Evolutionary conservation across 2,888 invertebrate species (phyloP), one percentile per base, ranked within the genome.

Genomic region (Chrysina gloriosa): DNA sequence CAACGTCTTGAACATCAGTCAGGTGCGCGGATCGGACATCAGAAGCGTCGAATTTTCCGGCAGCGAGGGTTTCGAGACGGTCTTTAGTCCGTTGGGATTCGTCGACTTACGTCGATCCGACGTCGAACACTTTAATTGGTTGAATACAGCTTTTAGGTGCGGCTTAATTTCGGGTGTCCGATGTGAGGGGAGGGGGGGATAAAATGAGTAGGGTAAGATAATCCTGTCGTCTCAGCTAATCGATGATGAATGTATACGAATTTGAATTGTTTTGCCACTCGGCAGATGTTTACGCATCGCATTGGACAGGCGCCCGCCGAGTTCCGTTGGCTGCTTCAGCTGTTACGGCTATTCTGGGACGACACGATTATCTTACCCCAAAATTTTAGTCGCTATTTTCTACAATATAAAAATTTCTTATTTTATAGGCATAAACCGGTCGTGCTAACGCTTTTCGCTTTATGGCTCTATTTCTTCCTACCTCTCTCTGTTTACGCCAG

Each of bases 31-130:
- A 2, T 5, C 25, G 7, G 78, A 78, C 23, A 72, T 79, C 7
- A 68, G 72, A 11, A 69, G 70, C 9, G 69, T 69, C 70, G 72
- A 66, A 70, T 71, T 47, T 63, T 68, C 7, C 69, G 74, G 56
- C 67, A 63, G 3, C 58, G 70, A 23, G 56, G 70, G 14, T 67
- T 61, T 11, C 68, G 70, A 70, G 11, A 79, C 78, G 2, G 77
- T 80, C 7, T 79, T 80, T 65, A 79, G 81, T 1, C 82, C 82
- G 0, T 72, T 72, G 4, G 82, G 82, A n/a, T 81, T 79, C 70
- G 80, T 82, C 1, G 81, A 82, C 74, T 71, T 81, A 14, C 74
- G 81, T 42, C 69, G 71, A 29, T 61, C n/a, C 29, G 54, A 54
- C 3, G 7, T n/a, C 9, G 36, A 9, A 6, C 7, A 42, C 3